Evolutionary conservation across 2,797 vertebrate genomes (phyloP), one percentile per base, ranked within the genome.

Genomic region (Syndactyla subalaris): DNA sequence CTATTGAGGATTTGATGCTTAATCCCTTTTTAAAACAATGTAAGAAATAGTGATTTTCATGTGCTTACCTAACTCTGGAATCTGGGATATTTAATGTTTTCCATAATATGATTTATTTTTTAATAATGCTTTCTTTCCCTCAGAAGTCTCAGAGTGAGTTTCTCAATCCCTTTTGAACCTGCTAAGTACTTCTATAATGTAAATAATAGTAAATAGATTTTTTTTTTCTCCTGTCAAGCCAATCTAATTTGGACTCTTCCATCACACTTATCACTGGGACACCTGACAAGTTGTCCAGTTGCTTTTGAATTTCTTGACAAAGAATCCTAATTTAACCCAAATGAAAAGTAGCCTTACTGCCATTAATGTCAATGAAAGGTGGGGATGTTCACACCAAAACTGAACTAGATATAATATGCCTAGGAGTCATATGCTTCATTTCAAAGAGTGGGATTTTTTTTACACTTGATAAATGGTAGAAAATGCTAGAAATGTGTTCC

Each of bases 231-330:
- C 62, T 81, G 55, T 75, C 86, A 96, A 86, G 32, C 14, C 62
- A 90, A 86, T 84, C 62, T 95, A 92, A 93, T 96, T 94, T 81
- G 9, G 43, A 58, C 22, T 90, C 55, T 72, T 96, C 70, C 55
- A 91, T 88, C 77, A 84, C 86, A 84, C 54, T 90, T 93, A 93
- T 49, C 75, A 41, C 49, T 57, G 43, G 23, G 29, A 41, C 41
- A 88, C 57, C 58, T 94, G 92, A 93, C 68, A 94, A 92, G 54
- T 71, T 88, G 77, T 88, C 86, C 55, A 66, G 27, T 78, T 2
- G 3, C 30, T 88, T 90, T 93, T 48, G 24, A 81, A 81, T 84
- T 72, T 90, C 73, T 81, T 92, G 58, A 92, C 54, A 95, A 91
- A 92, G 59, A 71, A 80, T 74, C 22, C 61, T 61, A 74, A 85